Conservation (phyloP, 2,888 invertebrate genomes). For the Agrochola lota region DNA sequence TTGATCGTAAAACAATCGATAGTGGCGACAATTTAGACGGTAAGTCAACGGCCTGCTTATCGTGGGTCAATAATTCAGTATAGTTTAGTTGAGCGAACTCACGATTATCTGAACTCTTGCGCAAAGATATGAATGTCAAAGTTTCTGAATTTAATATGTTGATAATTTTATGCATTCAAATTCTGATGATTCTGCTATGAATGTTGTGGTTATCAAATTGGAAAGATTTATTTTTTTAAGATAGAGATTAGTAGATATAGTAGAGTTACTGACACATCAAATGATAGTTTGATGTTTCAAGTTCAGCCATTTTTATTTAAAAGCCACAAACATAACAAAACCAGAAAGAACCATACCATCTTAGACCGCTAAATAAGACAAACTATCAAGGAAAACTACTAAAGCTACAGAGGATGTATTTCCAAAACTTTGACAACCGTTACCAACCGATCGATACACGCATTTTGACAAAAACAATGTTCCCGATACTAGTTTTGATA, state of each 20-base stretch:
- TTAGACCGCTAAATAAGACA: background rate
- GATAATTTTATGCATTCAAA: background rate
- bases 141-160: slow-evolving; percentile 42
- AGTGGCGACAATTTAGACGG: slow-evolving; percentile 68
- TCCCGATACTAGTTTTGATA: slow-evolving; percentile 69
- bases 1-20: slow-evolving; percentile 74
- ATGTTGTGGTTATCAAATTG: background rate
- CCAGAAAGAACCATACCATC: background rate
- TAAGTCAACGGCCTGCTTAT: slow-evolving; percentile 82
- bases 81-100: slow-evolving; percentile 76
- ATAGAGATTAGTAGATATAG: too few relatives aligned
- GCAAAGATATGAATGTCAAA: slow-evolving; percentile 71
- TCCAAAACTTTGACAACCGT: slow-evolving; percentile 74
- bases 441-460: slow-evolving; percentile 66
- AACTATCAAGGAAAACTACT: background rate
- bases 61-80: slow-evolving; percentile 79
- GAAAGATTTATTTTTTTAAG: background rate
- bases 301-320: background rate
- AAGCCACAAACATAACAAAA: background rate
- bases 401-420: background rate
- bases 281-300: background rate
- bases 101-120: slow-evolving; percentile 69
- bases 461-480: slow-evolving; percentile 66
- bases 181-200: background rate
- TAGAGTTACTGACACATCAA: background rate